Evolutionary conservation across 2,113 vertebrate genomes (phyloP), one percentile per base, ranked within the genome.

Genomic region (Maylandia zebra): DNA sequence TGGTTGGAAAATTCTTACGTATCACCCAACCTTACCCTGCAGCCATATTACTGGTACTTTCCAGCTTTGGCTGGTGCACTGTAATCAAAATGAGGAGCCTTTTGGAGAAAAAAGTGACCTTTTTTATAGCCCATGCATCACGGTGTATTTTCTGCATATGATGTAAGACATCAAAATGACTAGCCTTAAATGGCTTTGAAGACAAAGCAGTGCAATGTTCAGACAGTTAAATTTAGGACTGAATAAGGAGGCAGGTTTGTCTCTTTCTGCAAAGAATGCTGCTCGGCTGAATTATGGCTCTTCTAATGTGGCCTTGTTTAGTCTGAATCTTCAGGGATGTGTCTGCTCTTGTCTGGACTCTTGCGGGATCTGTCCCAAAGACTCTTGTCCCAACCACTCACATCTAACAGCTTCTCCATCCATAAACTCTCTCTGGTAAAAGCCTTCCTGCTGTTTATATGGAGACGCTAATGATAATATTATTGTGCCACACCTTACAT

Each of bases 301-400:
- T 93, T 93, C 94, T 95, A 94, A 92, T 86, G 90, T 56, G 10
- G 79, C 83, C 53, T 38, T 95, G 94, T 95, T 95, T 94, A 94
- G 94, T 94, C 94, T 96, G 86, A 89, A 79, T 88, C 83, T 91
- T 89, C 69, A 55, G 84, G 90, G 94, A 92, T 93, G 89, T 89
- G 93, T 90, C 89, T 87, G 89, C 86, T 92, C 91, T 91, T 91
- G 91, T 93, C 92, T 94, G 84, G 81, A 90, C 88, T 88, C 59
- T 81, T 78, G 64, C 2, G 17, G 84, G 88, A 93, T 91, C 82
- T 83, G 87, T 89, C 86, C 79, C 82, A 56, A n/a, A 85, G 81
- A 90, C 83, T 43, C 48, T 66, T 59, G 83, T 92, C 85, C 83
- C 84, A 87, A 83, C 80, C 83, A 4, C 76, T 92, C 80, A 8